Evolutionary conservation across 1,140 invertebrate genomes (phyloP).

Genomic region (Acromyrmex echinatior): DNA sequence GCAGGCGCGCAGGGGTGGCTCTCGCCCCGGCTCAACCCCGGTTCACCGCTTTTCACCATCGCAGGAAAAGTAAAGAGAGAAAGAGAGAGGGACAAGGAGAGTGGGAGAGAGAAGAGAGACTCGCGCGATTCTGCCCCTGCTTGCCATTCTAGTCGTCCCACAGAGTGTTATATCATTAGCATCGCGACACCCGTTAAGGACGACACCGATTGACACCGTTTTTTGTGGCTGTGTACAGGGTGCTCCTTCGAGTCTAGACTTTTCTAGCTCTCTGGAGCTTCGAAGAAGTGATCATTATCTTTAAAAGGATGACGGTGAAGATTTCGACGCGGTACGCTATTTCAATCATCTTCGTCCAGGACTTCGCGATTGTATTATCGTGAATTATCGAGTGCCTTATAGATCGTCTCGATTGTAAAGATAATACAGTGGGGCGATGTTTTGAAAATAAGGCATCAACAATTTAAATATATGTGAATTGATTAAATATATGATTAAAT

Average conservation of each 20-base stretch:
- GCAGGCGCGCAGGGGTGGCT: slow-evolving; percentile 79
- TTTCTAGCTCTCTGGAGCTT: not conserved
- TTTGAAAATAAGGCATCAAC: not conserved
- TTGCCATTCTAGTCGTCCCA: slow-evolving; percentile 22
- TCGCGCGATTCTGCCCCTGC: slow-evolving; percentile 57
- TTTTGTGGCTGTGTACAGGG: not conserved
- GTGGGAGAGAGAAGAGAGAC: not conserved
- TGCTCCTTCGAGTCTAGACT: not conserved
- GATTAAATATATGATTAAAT: not conserved
- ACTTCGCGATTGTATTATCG: not conserved
- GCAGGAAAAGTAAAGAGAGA: slow-evolving; percentile 53
- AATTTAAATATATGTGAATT: slow-evolving; percentile 12
- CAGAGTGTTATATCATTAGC: slow-evolving; percentile 73
- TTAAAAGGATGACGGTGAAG: slow-evolving; percentile 82
- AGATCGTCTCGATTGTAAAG: not conserved
- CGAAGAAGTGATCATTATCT: not conserved
- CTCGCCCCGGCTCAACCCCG: slow-evolving; percentile 72
- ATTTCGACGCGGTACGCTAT: slow-evolving; percentile 81
- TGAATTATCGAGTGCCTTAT: not conserved
- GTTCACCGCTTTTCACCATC: slow-evolving; percentile 72
- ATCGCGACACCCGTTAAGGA: slow-evolving; percentile 54
- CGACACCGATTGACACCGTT: slow-evolving; percentile 4
- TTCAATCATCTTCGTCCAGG: not conserved
- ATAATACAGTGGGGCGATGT: not conserved
- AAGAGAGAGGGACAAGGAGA: not conserved